Percentiles rank a stretch among this genome's conserved stretches.
Conservation (phyloP, 1,140 invertebrate genomes). For the Drusus annulatus region DNA sequence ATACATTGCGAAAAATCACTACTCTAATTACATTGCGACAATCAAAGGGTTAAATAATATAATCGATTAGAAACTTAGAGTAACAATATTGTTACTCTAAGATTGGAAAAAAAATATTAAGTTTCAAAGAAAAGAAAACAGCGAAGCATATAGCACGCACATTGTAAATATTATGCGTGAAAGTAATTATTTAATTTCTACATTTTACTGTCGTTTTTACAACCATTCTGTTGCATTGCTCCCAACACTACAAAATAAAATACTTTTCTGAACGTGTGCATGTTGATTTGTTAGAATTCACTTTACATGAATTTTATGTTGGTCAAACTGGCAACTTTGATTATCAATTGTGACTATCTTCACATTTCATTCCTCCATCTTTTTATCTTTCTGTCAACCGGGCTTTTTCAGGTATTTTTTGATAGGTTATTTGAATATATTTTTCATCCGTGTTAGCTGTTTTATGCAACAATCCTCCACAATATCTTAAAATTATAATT, state of each 20-base stretch:
- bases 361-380: conserved; percentile 7
- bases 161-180: no score
- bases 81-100: no score
- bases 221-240: background rate
- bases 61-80: no score
- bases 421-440: conserved; percentile 28
- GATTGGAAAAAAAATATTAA: no score
- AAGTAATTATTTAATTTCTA: no score
- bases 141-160: no score
- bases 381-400: conserved; percentile 37
- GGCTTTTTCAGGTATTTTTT: conserved; percentile 28
- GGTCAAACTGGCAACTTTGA: background rate
- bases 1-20: no score
- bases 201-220: no score
- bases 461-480: background rate
- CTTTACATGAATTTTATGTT: conserved; percentile 5
- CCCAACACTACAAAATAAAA: background rate
- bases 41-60: no score
- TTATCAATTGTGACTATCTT: conserved; percentile 22
- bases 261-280: background rate
- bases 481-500: background rate
- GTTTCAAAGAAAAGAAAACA: no score
- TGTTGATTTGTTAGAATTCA: background rate
- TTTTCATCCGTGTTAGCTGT: background rate
- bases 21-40: no score